Base-by-base conservation (phyloP, 2,888 invertebrate species). In the Tachina fera region DNA sequence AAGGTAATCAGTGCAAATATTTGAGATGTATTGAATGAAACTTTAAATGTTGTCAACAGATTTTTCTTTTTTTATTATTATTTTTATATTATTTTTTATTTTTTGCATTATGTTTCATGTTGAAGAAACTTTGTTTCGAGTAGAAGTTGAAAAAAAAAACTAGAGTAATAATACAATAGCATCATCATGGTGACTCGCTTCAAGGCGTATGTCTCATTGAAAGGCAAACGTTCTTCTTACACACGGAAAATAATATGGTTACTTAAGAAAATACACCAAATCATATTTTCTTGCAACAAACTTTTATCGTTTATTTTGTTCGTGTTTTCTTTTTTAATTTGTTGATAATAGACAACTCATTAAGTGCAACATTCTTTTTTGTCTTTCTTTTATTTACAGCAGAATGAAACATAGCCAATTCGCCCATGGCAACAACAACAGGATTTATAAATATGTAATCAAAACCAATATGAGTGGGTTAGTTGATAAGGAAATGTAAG, bases 321-420 rank as follows among this genome's bases (percentile, higher is more conserved):
- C 49, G 39, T 43, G 63, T 71, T 47, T 60, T 45, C 39, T 14
- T 61, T 71, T 72, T 68, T 83, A 67, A 60, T 71, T 71, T 70
- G 22, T 68, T 77, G 67, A 76, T 81, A 81, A 77, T 74, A 74
- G 81, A 76, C 72, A 84, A 76, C 65, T 80, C 76, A 84, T 84
- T 84, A 76, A 72, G 47, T 61, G 16, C 11, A 53, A 61, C 19
- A 5, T 31, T 70, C 31, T 53, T 39, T 56, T 31, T 60, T 31
- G 0, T 6, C n/a, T 31, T 6, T 31, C 31, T 31, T 41, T 77
- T 39, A 60, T 16, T 51, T 43, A 39, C 43, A 51, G 51, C 47
- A 47, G 16, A 16, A 39, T 19, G 16, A 31, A 61, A 49, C 16
- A 43, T 51, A 61, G 8, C 11, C 45, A 60, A 49, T 31, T 61